phyloP scores from a whole-genome alignment of 2,888 invertebrate species.

The Glaucopsyche alexis region DNA sequence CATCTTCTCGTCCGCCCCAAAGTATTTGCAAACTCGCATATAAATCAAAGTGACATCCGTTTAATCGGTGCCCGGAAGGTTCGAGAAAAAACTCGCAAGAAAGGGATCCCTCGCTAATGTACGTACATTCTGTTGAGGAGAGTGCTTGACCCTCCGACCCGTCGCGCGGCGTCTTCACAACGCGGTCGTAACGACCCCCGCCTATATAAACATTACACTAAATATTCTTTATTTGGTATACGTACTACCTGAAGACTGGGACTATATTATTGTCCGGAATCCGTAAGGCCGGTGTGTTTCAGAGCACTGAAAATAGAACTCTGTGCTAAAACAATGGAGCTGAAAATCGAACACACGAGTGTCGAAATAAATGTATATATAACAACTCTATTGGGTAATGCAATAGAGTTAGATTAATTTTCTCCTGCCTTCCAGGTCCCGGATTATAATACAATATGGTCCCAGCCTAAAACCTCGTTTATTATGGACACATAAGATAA shows the following conservation, averaged over 20 bases:
- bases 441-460: no score
- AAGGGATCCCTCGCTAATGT: conserved; percentile 69
- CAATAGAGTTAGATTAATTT: no score
- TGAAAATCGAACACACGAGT: no score
- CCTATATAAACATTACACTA: conserved; percentile 9
- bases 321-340: no score
- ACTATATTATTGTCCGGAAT: no score
- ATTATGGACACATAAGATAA: no score
- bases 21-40: conserved; percentile 49
- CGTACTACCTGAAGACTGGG: neutral
- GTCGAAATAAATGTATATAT: no score
- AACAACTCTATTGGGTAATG: no score
- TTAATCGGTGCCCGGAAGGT: conserved; percentile 54
- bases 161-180: conserved; percentile 31
- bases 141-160: conserved; percentile 67
- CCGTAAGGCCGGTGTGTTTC: no score
- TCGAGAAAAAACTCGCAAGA: conserved; percentile 56
- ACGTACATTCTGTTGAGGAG: conserved; percentile 67
- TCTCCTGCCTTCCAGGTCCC: no score
- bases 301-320: no score
- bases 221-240: neutral
- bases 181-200: conserved; percentile 1
- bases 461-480: no score
- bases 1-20: neutral
- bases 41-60: conserved; percentile 75